A percentile compares a stretch with the other conserved stretches of the same genome.
Evolutionary conservation across 2,113 vertebrate genomes (phyloP).

Genomic region (Aix galericulata): DNA sequence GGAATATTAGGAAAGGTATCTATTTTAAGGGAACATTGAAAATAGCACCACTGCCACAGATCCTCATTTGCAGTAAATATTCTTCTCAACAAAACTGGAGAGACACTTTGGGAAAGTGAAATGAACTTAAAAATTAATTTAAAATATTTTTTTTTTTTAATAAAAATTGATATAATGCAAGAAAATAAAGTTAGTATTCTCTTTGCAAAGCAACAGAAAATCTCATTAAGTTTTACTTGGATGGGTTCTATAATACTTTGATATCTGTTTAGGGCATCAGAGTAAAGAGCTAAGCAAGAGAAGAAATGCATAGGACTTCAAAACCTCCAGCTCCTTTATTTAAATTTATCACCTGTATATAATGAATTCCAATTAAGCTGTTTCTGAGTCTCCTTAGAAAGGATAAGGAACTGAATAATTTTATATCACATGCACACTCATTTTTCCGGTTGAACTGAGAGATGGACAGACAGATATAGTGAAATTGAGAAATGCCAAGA

Average conservation of each 20-base stretch:
- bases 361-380: neutral
- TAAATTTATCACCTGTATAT: neutral
- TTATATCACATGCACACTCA: slow-evolving; percentile 16
- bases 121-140: neutral
- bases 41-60: neutral
- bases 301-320: neutral
- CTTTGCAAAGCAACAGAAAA: neutral
- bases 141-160: neutral
- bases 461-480: slow-evolving; percentile 20
- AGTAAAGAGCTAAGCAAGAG: neutral
- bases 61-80: neutral
- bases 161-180: neutral
- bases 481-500: slow-evolving; percentile 32
- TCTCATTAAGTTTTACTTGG: neutral
- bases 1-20: neutral
- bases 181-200: neutral
- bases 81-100: neutral
- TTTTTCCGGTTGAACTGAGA: slow-evolving; percentile 48
- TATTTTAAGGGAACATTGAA: neutral
- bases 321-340: neutral
- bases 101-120: neutral
- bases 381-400: slow-evolving; percentile 12
- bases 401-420: slow-evolving; percentile 5
- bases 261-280: neutral
- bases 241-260: neutral